Base-by-base conservation (phyloP, 2,113 vertebrate genomes). In the Opisthocomus hoazin region DNA sequence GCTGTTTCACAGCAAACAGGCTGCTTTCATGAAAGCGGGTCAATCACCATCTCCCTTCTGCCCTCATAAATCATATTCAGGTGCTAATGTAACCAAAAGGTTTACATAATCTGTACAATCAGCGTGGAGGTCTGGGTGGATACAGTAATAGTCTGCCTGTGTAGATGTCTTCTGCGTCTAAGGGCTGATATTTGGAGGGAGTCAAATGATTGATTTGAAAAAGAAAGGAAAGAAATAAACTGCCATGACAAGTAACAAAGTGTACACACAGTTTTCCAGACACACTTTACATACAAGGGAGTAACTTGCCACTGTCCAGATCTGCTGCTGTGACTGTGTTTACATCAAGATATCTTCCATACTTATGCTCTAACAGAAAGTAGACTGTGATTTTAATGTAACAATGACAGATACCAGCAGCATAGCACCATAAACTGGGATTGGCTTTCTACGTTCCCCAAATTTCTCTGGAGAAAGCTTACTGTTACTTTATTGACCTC, bases 31-130 rank as follows among this genome's bases (percentile, higher is more conserved):
- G 95, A 90, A 90, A 95, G 91, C 30, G 1, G 93, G 93, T 97
- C 95, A 97, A 94, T 97, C 96, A 96, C 87, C 96, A 90, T 91
- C 83, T 93, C 94, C 96, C 37, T 11, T 37, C 95, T 88, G 83
- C 95, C 92, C 95, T 96, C 97, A 96, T 97, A 97, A 97, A 97
- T 97, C 96, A 97, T 96, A 95, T 88, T 97, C 96, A 96, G 94
- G 97, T 97, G 95, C 94, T 97, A 96, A 97, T 96, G 94, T 95
- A 97, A 94, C 94, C 95, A 92, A 97, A 95, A 92, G 93, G 79
- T 95, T 95, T 94, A 48, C 90, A 93, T 84, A 96, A 96, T 94
- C 94, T 92, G 57, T 87, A 96, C 91, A 70, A 97, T 96, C 90
- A 92, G 91, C 5, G 0, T 90, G 92, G 95, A 86, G 94, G 93